These are phyloP conservation scores for Nematolebias whitei DNA, from an alignment of 2,113 vertebrate genomes.

Conservation along the genomic window DNA sequence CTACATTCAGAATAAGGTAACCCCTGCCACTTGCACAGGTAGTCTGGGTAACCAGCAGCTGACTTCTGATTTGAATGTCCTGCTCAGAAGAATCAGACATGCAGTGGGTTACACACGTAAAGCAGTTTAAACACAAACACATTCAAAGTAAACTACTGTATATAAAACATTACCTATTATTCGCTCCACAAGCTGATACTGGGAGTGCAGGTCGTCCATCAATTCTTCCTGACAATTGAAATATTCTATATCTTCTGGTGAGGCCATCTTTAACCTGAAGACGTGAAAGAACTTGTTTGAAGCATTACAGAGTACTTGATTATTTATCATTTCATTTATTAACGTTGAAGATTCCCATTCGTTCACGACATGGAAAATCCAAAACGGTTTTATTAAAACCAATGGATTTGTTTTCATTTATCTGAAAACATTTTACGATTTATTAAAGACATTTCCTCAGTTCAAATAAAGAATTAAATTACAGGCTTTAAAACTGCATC, in stretches of 20 bases:
- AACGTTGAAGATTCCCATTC: no score
- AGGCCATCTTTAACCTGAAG: constrained; percentile 91
- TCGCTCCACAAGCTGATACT: constrained; percentile 97
- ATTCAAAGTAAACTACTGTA: not conserved
- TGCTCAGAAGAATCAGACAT: constrained; percentile 49
- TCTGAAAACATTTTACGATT: no score
- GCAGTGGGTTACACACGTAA: not conserved
- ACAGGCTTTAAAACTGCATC: no score
- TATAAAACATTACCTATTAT: constrained; percentile 86
- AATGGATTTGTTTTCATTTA: no score
- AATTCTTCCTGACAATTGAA: constrained; percentile 97
- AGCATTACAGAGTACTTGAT: not conserved
- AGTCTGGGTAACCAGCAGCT: constrained; percentile 95
- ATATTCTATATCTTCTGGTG: constrained; percentile 98
- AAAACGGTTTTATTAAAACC: no score
- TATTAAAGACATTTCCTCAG: no score
- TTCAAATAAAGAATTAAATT: no score
- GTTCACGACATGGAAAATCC: no score
- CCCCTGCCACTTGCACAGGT: constrained; percentile 99
- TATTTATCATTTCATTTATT: not conserved
- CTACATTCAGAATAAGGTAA: constrained; percentile 96
- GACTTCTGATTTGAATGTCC: constrained; percentile 99
- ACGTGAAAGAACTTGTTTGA: not conserved
- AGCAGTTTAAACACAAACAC: not conserved
- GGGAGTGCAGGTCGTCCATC: constrained; percentile 95